Conservation (phyloP, 2,113 vertebrate species). For the Tamias sibiricus region DNA sequence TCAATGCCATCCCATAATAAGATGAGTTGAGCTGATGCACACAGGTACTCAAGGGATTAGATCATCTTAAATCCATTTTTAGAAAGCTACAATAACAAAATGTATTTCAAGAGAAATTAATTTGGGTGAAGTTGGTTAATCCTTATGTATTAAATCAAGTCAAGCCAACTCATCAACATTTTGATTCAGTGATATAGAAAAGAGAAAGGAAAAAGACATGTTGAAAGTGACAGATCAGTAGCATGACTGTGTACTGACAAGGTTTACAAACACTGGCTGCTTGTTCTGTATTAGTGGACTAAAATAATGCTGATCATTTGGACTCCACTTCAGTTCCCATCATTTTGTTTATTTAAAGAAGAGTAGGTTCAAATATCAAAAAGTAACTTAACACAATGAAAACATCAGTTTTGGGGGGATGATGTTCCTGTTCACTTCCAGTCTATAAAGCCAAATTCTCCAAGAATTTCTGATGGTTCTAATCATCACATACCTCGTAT, state of each 20-base stretch:
- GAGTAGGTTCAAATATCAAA: background rate
- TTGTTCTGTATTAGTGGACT: background rate
- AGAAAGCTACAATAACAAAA: constrained; percentile 48
- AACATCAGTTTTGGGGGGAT: background rate
- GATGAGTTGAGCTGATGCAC: background rate
- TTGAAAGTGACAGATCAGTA: background rate
- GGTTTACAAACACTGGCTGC: background rate
- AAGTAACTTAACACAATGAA: background rate
- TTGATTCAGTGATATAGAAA: background rate
- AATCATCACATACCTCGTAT: constrained; percentile 93
- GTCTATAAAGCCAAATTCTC: background rate
- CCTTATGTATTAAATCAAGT: constrained; percentile 36
- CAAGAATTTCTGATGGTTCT: background rate
- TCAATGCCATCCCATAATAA: background rate
- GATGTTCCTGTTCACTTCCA: background rate
- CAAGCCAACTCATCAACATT: constrained; percentile 16
- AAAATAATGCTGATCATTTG: background rate
- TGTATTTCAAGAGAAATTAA: constrained; percentile 51
- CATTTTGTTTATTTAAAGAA: constrained; percentile 9
- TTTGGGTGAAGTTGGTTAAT: constrained; percentile 51
- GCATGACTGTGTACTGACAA: background rate
- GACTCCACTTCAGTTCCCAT: background rate
- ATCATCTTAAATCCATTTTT: constrained; percentile 49
- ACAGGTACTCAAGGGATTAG: background rate
- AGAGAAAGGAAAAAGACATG: background rate